phyloP scores from a whole-genome alignment of 1,140 invertebrate genomes.

The Dendrolimus kikuchii region DNA sequence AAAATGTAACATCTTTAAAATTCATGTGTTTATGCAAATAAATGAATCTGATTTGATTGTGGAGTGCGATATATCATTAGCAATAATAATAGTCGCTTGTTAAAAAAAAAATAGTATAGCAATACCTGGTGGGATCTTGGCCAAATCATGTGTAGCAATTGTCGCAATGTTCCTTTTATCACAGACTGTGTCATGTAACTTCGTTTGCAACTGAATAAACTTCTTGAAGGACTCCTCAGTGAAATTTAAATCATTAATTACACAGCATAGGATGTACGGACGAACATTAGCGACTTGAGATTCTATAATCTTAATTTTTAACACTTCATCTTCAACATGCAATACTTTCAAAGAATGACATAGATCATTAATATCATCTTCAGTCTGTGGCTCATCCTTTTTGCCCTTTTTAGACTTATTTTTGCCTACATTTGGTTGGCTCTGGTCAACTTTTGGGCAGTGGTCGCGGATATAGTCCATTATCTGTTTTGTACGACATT shows the following conservation, averaged over 20 bases:
- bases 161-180: slow-evolving; percentile 84
- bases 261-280: slow-evolving; percentile 82
- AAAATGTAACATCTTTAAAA: too few relatives aligned
- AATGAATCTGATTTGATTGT: background rate
- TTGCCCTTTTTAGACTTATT: slow-evolving; percentile 69
- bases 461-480: slow-evolving; percentile 80
- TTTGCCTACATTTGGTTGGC: slow-evolving; percentile 42
- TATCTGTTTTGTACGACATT: slow-evolving; percentile 78
- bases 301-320: slow-evolving; percentile 73
- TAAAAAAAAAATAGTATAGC: slow-evolving; percentile 3
- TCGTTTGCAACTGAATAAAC: slow-evolving; percentile 87
- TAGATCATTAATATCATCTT: slow-evolving; percentile 37
- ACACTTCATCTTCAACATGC: slow-evolving; percentile 71
- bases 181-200: slow-evolving; percentile 84
- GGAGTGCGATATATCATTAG: background rate
- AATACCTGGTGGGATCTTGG: slow-evolving; percentile 72
- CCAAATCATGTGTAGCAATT: slow-evolving; percentile 87
- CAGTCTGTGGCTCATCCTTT: slow-evolving; percentile 43
- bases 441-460: slow-evolving; percentile 65
- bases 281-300: slow-evolving; percentile 74
- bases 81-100: background rate
- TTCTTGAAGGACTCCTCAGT: slow-evolving; percentile 79
- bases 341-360: slow-evolving; percentile 69
- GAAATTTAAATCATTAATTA: slow-evolving; percentile 79
- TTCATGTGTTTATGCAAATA: too few relatives aligned